Evolutionary conservation across 2,888 invertebrate genomes (phyloP), one percentile per base, ranked within the genome.

Genomic region (Prostheceraeus crozeri): DNA sequence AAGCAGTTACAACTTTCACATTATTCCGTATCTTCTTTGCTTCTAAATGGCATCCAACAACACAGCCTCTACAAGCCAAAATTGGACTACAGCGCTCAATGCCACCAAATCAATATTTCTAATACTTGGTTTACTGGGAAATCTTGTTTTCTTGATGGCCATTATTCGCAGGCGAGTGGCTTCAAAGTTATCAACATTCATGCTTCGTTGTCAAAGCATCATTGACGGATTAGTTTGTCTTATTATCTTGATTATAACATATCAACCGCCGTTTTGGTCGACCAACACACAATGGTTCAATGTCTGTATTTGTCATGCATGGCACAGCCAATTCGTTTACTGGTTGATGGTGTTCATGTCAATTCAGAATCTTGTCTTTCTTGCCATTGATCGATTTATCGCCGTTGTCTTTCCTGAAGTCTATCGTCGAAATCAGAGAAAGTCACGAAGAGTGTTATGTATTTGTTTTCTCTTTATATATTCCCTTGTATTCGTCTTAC

Each of bases 221-320:
- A 46, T 46, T 16, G 48, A 46, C n/a, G 23, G 25, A 46, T 11
- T 46, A 4, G 48, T 46, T 46, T 46, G 48, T 16, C 23, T 46
- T n/a, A 16, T 46, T 21, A 46, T 28, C 8, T 25, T 46, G n/a
- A 16, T 16, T 3, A 46, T 46, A 3, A 27, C 28, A 10, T 25
- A 27, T 46, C 28, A 27, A 3, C 48, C 48, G 3, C 3, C 23
- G 23, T 46, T 46, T 27, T 8, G 21, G 21, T 4, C 28, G 16
- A 48, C 48, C 8, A 14, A 6, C 14, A 6, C 4, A n/a, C 4
- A 48, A 6, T 23, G 11, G 6, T 48, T 48, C 28, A 30, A 48
- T 21, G 3, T 48, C 4, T 21, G 4, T 21, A 4, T 48, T 6
- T 46, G 48, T 16, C 48, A 46, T 46, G 4, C 14, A n/a, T 46